These are phyloP conservation scores for Tetramorium simillimum DNA, from an alignment of 1,140 invertebrate species.

Conservation along the genomic window DNA sequence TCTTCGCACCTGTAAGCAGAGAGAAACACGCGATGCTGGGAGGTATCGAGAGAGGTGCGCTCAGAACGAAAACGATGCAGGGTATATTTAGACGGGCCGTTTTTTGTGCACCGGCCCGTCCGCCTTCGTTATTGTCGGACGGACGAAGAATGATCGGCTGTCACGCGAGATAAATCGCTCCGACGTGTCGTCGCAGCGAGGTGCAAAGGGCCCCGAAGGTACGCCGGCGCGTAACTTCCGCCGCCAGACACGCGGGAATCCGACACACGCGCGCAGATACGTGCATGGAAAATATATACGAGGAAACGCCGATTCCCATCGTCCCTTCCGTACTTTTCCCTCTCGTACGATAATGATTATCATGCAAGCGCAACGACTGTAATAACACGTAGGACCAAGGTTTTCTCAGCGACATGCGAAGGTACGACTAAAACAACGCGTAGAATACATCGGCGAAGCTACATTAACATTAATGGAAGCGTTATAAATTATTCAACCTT, in stretches of 20 bases:
- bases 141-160: constrained; percentile 52
- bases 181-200: constrained; percentile 19
- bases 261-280: constrained; percentile 58
- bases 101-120: not conserved
- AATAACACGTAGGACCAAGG: constrained; percentile 16
- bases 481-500: constrained; percentile 54
- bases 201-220: constrained; percentile 34
- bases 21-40: not conserved
- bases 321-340: constrained; percentile 9
- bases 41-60: not conserved
- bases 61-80: not conserved
- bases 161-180: constrained; percentile 63
- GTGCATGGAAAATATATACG: constrained; percentile 56
- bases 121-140: constrained; percentile 20
- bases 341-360: constrained; percentile 31
- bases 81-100: constrained; percentile 26
- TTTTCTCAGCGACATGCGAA: constrained; percentile 46
- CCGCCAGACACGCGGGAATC: constrained; percentile 50
- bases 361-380: constrained; percentile 21
- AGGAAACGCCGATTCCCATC: constrained; percentile 53
- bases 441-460: not conserved
- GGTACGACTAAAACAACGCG: constrained; percentile 3
- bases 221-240: constrained; percentile 55
- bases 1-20: constrained; percentile 87
- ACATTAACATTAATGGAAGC: constrained; percentile 38